These are phyloP conservation scores for Eidolon helvum DNA, from an alignment of 2,113 vertebrate species.

Conservation along the genomic window DNA sequence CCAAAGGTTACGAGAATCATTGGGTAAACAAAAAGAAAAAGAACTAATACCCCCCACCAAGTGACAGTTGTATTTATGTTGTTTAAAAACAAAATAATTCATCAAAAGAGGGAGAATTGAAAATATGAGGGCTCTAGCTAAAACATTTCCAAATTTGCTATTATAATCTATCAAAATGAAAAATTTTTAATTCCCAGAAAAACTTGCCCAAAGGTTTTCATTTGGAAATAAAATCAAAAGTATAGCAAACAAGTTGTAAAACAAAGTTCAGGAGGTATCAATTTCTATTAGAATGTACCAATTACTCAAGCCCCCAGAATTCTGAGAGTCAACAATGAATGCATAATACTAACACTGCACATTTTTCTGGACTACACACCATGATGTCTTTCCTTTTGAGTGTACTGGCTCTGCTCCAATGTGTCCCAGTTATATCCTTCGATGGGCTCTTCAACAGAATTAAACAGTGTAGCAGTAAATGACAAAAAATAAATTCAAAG, in stretches of 20 bases:
- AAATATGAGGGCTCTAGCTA: neutral
- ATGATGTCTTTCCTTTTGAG: constrained; percentile 86
- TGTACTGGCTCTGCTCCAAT: constrained; percentile 82
- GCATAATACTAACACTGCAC: constrained; percentile 17
- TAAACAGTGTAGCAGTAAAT: constrained; percentile 39
- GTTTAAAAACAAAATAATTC: neutral
- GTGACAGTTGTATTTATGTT: neutral
- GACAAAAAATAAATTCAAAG: constrained; percentile 38
- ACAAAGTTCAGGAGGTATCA: neutral
- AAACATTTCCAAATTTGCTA: neutral
- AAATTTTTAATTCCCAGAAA: neutral
- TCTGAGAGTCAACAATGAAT: neutral
- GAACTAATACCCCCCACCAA: neutral
- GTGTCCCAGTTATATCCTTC: constrained; percentile 82
- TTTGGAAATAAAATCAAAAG: neutral
- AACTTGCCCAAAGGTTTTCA: neutral
- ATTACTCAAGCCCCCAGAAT: neutral
- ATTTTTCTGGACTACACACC: constrained; percentile 84
- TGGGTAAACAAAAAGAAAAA: neutral
- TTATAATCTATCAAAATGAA: neutral
- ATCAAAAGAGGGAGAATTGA: neutral
- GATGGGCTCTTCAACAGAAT: constrained; percentile 86
- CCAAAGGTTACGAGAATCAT: neutral
- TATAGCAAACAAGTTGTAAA: neutral
- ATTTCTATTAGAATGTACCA: neutral